Evolutionary conservation across 2,113 vertebrate genomes (phyloP), one percentile per base, ranked within the genome.

Genomic region (Dromiciops gliroides): DNA sequence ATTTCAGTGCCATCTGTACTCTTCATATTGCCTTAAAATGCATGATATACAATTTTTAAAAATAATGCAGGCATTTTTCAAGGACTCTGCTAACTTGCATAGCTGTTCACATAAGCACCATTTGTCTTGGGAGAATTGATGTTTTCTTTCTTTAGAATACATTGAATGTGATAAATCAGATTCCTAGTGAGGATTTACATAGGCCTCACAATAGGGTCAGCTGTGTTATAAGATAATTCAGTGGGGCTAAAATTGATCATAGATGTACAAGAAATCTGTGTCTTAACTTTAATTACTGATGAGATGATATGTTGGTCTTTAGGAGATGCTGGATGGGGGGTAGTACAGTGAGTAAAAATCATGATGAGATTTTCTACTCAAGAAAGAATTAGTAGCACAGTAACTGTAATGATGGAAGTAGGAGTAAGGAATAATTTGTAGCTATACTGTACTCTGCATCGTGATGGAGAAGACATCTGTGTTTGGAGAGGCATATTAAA

Each of bases 321-420:
- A 92, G 56, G 44, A 98, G 75, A 24, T 48, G 92, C 91, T 93
- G 60, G 91, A 95, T n/a, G n/a, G n/a, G 96, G 53, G 95, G 26
- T 90, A 90, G 56, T 53, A 49, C 56, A 14, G 0, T 91, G 47
- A 37, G 9, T 3, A 60, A 51, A 92, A 28, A 89, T 19, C 11
- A 5, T 95, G 95, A 94, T 94, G 90, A 96, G 94, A 95, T 97
- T 91, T 51, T 89, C 23, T 90, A 60, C 50, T 93, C 95, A 89
- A 95, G 91, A 89, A 75, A 97, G 97, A 96, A 96, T 50, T 96
- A 89, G 91, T 88, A 94, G 90, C 60, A 92, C 90, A 93, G 89
- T 92, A 98, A 97, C 92, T 93, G 83, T 47, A 25, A 96, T 56
- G 92, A 0, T 89, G 48, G 96, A 89, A 93, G 67, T 37, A 92